Evolutionary conservation across 2,113 vertebrate genomes (phyloP), one percentile per base, ranked within the genome.

Genomic region (Chaetorhynchus papuensis): DNA sequence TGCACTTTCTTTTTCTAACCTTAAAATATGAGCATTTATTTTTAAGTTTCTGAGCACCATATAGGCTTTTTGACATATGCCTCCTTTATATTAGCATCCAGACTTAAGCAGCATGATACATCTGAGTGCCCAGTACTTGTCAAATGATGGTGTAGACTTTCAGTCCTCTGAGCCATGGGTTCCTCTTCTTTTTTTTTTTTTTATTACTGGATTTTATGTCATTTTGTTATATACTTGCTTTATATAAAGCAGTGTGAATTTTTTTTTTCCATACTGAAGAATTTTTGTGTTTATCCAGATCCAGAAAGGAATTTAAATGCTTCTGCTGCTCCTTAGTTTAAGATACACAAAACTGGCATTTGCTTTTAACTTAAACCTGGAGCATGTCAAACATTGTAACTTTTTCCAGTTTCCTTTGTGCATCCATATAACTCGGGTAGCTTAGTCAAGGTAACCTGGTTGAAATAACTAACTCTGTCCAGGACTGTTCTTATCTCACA

Each of bases 1-100:
- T 87, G 16, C 6, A 35, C 13, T 74, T 86, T 18, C 22, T 66
- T 78, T 78, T 54, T 66, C 45, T 83, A 35, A 69, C 17, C 12
- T 72, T 81, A 54, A 84, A 63, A 18, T 44, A 57, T 8, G 22
- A 72, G 13, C 15, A 17, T 70, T 84, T 85, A 7, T 61, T 65
- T 90, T 64, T 76, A 27, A 33, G 74, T 74, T 69, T 28, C 18
- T 31, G 13, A 74, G 12, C 0, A 1, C 12, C 52, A 9, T 20
- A 8, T 11, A 20, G 18, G 10, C 30, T 75, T 75, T 75, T 66
- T 2, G 33, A 0, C 65, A 12, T 23, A 31, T 0, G 0, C 15
- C 11, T 89, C 30, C 33, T 59, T 8, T 77, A 15, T 69, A 42
- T 68, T 63, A 21, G 26, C 39, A 49, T 64, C 20, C 24, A 70